Evolutionary conservation across 2,113 vertebrate species (phyloP).

Genomic region (Colinus virginianus): DNA sequence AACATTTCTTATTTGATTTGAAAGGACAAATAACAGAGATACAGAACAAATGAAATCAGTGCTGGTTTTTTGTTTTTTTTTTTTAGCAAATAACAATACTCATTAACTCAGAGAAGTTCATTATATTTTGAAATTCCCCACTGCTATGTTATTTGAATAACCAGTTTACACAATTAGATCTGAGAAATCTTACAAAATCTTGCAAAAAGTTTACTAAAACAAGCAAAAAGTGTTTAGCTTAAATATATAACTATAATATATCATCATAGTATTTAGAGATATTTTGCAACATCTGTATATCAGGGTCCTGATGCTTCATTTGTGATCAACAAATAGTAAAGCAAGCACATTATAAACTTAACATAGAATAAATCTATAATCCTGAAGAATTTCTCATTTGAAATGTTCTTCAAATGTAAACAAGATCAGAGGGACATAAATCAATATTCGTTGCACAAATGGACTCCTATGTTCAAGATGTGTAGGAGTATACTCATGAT

Average conservation of each 20-base stretch:
- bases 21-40: background rate
- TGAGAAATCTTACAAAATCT: background rate
- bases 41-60: background rate
- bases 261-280: background rate
- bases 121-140: slow-evolving; percentile 28
- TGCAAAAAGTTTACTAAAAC: background rate
- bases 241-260: background rate
- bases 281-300: background rate
- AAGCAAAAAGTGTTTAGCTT: background rate
- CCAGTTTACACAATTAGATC: slow-evolving; percentile 14
- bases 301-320: background rate
- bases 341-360: background rate
- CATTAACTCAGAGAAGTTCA: background rate
- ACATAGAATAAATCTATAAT: background rate
- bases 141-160: slow-evolving; percentile 27
- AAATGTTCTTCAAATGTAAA: slow-evolving; percentile 2
- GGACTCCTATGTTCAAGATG: background rate
- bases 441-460: background rate
- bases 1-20: background rate
- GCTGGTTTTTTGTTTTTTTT: background rate
- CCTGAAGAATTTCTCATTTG: background rate
- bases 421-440: background rate
- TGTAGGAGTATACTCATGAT: background rate
- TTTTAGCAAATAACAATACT: background rate
- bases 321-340: slow-evolving; percentile 1